Evolutionary conservation across 2,888 invertebrate genomes (phyloP).

Genomic region (Lasiommata megera): DNA sequence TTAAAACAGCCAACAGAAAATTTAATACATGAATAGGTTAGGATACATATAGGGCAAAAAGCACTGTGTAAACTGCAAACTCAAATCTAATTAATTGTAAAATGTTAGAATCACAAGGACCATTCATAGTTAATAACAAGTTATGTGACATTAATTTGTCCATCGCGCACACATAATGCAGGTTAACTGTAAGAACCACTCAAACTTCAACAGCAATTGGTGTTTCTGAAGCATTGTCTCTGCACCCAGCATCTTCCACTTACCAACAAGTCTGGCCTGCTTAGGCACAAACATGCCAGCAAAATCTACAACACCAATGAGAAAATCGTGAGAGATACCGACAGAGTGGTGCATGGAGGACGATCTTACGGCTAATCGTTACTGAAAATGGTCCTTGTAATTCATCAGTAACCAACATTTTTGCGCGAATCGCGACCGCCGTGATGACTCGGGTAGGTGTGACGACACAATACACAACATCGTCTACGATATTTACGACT

Average conservation of each 20-base stretch:
- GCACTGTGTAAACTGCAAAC: constrained; percentile 37
- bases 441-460: constrained; percentile 47
- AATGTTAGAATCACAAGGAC: constrained; percentile 80
- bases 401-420: constrained; percentile 71
- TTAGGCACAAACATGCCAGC: constrained; percentile 88
- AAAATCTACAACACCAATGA: constrained; percentile 86
- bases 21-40: constrained; percentile 19
- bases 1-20: constrained; percentile 12
- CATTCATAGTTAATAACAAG: constrained; percentile 73
- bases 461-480: constrained; percentile 55
- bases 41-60: constrained; percentile 45
- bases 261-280: constrained; percentile 88
- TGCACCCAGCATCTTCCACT: constrained; percentile 78
- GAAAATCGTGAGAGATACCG: constrained; percentile 69
- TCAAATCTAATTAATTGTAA: constrained; percentile 39
- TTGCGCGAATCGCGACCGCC: constrained; percentile 74
- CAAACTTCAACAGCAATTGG: constrained; percentile 69
- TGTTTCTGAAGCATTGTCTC: constrained; percentile 63
- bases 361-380: constrained; percentile 61
- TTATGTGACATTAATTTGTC: constrained; percentile 50
- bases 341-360: constrained; percentile 73
- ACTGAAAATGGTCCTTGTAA: constrained; percentile 78
- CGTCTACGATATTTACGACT: constrained; percentile 47
- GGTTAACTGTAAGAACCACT: constrained; percentile 69
- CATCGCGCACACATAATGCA: constrained; percentile 78